These are phyloP conservation scores for Standfussiana lucernea DNA, from an alignment of 2,888 invertebrate species.

Conservation along the genomic window DNA sequence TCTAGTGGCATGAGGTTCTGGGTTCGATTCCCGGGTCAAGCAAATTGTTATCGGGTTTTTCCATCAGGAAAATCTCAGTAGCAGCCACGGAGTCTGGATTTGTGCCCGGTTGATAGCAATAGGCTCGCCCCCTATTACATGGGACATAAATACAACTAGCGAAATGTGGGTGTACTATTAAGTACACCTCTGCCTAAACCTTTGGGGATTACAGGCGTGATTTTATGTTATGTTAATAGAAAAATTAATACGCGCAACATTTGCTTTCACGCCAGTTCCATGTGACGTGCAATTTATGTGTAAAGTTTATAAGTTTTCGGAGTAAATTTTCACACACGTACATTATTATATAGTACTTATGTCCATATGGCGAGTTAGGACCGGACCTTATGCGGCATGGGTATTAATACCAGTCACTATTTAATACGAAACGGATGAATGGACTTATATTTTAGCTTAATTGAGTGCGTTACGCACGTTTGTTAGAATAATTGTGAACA, in stretches of 20 bases:
- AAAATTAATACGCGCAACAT: background rate
- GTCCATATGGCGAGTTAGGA: background rate
- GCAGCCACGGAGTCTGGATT: no score
- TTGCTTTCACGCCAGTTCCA: background rate
- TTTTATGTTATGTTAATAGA: no score
- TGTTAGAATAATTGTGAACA: background rate
- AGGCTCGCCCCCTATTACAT: no score
- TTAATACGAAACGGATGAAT: background rate
- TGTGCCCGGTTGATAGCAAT: no score
- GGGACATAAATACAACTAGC: no score
- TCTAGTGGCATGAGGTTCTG: no score
- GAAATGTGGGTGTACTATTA: no score
- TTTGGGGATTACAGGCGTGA: no score
- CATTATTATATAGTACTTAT: background rate
- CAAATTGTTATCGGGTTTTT: no score
- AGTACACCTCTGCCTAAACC: no score
- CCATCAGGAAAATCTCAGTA: no score
- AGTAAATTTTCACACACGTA: background rate
- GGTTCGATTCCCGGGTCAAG: no score
- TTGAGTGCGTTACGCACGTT: background rate
- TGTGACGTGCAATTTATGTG: conserved; percentile 41
- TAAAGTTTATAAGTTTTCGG: conserved; percentile 32
- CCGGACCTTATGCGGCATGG: background rate
- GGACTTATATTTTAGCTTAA: background rate
- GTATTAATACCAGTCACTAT: background rate